Base-by-base conservation (phyloP, 2,113 vertebrate species). In the Vombatus ursinus region DNA sequence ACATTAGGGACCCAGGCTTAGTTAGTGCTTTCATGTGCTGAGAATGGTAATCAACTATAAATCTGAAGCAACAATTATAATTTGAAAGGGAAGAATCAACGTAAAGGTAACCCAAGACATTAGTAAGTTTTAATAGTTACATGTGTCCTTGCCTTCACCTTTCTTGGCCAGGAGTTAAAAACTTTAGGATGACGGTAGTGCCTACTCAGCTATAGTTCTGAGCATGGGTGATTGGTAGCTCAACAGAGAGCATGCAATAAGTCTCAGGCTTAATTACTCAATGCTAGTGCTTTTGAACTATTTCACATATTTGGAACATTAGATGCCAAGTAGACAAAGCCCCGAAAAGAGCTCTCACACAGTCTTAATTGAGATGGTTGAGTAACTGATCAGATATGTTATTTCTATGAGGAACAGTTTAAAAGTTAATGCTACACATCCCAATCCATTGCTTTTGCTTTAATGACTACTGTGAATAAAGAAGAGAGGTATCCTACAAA, bases 381-480 rank as follows among this genome's bases (percentile, higher is more conserved):
- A 89, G 92, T 96, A 52, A 89, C 52, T 96, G 94, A 96, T 97
- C 93, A 98, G 93, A 95, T 68, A 94, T 93, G 93, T 96, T 97
- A 95, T 96, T 97, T 98, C 68, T 95, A 97, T 97, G 84, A 96
- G 91, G 91, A 96, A 90, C 93, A 97, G 96, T 97, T 98, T 98
- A 98, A 97, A 52, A 98, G 97, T 98, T 98, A 98, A 97, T 98
- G 97, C 97, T 97, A 95, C 97, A 96, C 96, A 92, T 96, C 92
- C 96, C 96, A 95, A 96, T 94, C 0, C 53, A 98, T 98, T 97
- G 84, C 25, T 96, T 98, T 94, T 90, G 94, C 91, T 96, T 49
- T 3, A 49, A 84, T 93, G 53, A 94, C 90, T 94, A 89, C 93
- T 84, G 92, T 1, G 9, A 37, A 90, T 95, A 52, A 25, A 12